Conservation (phyloP, 2,113 vertebrate species). For the Apistogramma diplotaenia region DNA sequence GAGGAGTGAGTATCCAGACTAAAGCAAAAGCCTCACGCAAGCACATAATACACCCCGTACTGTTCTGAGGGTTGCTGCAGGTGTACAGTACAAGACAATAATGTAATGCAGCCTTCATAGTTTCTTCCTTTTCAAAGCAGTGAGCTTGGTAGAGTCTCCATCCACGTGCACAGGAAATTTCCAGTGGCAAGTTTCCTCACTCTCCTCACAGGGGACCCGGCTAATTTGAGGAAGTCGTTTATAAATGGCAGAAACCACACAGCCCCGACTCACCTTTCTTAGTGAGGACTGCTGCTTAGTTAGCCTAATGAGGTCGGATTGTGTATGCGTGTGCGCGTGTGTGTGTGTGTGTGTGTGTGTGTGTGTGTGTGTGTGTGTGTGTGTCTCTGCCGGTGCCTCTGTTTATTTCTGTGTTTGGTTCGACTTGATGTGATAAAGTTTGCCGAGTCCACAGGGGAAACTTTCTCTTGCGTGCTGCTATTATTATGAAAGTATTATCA, state of each 20-base stretch:
- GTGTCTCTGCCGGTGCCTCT: neutral
- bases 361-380: slow-evolving; percentile 1
- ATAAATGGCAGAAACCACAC: slow-evolving; percentile 39
- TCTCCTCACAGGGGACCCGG: slow-evolving; percentile 27
- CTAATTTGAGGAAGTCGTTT: slow-evolving; percentile 52
- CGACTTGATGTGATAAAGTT: slow-evolving; percentile 21
- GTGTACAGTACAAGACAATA: neutral
- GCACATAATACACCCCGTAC: neutral
- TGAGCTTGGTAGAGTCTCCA: neutral
- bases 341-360: neutral
- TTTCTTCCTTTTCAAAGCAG: slow-evolving; percentile 17
- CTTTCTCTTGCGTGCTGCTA: neutral
- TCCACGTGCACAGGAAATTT: neutral
- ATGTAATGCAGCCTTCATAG: neutral
- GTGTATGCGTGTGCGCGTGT: neutral
- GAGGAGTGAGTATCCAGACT: neutral
- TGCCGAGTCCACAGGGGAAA: neutral
- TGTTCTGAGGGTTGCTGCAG: neutral
- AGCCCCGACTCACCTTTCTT: slow-evolving; percentile 29
- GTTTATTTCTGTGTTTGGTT: slow-evolving; percentile 6
- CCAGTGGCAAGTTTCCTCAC: neutral
- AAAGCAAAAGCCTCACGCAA: neutral
- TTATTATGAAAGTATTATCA: slow-evolving; percentile 9
- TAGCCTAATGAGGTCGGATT: slow-evolving; percentile 40
- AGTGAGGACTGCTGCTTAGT: slow-evolving; percentile 27